Conservation (phyloP, 2,888 invertebrate species). For the Ennomos erosarius region DNA sequence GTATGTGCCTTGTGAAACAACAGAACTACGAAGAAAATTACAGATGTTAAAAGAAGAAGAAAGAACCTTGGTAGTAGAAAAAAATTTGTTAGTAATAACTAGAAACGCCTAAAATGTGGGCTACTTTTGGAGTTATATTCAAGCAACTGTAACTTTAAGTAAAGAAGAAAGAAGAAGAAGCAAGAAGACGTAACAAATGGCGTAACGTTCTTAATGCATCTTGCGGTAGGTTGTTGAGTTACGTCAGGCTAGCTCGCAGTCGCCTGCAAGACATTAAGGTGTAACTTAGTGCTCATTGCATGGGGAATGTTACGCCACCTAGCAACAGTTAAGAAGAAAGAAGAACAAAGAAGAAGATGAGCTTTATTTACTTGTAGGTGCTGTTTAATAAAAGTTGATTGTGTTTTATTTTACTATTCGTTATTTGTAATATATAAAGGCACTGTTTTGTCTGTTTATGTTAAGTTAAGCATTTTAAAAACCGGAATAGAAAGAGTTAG, state of each 20-base stretch:
- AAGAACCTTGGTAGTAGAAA: background rate
- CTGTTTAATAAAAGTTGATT: too few relatives aligned
- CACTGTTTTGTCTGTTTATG: too few relatives aligned
- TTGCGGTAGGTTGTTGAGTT: slow-evolving; percentile 59
- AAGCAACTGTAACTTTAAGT: too few relatives aligned
- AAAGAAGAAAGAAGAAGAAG: slow-evolving; percentile 8
- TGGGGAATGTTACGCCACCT: slow-evolving; percentile 47
- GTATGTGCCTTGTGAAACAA: slow-evolving; percentile 57
- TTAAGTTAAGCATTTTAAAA: too few relatives aligned
- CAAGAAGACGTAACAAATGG: slow-evolving; percentile 42
- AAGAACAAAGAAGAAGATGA: slow-evolving; percentile 21
- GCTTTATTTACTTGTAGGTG: background rate
- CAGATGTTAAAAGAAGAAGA: slow-evolving; percentile 9
- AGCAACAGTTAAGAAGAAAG: slow-evolving; percentile 39
- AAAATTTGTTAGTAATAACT: too few relatives aligned
- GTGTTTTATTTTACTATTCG: too few relatives aligned
- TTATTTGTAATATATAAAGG: too few relatives aligned
- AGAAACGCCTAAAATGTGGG: too few relatives aligned
- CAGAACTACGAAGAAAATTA: slow-evolving; percentile 33
- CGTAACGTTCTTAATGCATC: slow-evolving; percentile 76
- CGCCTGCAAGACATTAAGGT: slow-evolving; percentile 57
- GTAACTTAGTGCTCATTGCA: slow-evolving; percentile 53
- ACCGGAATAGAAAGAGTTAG: too few relatives aligned
- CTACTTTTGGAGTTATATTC: too few relatives aligned
- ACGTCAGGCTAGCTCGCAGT: slow-evolving; percentile 28